Conservation (phyloP, 2,113 vertebrate genomes). For the Perca flavescens region DNA sequence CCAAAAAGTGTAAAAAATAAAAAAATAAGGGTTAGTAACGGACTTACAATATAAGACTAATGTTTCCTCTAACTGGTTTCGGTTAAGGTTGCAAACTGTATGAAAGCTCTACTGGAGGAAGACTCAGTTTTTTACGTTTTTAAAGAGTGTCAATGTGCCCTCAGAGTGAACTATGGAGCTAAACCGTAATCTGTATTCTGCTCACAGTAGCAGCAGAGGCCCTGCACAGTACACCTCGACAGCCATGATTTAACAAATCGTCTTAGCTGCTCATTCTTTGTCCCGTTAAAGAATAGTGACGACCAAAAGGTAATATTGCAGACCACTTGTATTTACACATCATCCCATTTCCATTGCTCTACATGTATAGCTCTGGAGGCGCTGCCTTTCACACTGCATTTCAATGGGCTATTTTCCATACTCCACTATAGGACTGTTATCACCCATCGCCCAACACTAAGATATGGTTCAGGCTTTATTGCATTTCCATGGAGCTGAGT, state of each 20-base stretch:
- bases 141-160: constrained; percentile 11
- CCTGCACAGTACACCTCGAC: constrained; percentile 5
- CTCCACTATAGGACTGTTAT: constrained; percentile 55
- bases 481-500: constrained; percentile 74
- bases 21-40: neutral
- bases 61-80: neutral
- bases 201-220: constrained; percentile 28
- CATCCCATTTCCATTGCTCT: constrained; percentile 41
- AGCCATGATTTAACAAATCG: constrained; percentile 33
- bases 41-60: neutral
- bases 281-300: constrained; percentile 31
- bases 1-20: neutral
- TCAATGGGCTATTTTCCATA: constrained; percentile 68
- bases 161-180: constrained; percentile 42
- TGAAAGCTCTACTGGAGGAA: neutral
- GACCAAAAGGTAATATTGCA: constrained; percentile 24
- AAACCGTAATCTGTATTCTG: constrained; percentile 44
- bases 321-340: constrained; percentile 44
- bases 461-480: constrained; percentile 73
- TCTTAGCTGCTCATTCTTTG: constrained; percentile 41
- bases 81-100: neutral
- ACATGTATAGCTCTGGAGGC: constrained; percentile 30
- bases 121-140: neutral
- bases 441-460: constrained; percentile 61
- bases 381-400: constrained; percentile 61